Conservation (phyloP, 2,113 vertebrate genomes). For the Upupa epops region DNA sequence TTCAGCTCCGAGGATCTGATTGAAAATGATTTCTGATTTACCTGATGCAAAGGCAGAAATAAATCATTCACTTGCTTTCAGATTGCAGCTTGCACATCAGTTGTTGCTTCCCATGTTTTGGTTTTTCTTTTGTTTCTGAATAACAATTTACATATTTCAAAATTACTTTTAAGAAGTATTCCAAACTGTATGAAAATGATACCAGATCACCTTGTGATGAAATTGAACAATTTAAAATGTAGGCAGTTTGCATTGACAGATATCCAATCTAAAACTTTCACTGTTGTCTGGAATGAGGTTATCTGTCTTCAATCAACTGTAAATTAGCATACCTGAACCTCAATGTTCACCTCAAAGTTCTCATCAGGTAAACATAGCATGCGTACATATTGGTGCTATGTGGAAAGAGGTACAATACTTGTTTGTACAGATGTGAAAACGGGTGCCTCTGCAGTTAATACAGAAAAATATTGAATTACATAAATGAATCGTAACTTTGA, state of each 20-base stretch:
- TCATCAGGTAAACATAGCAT: background rate
- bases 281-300: background rate
- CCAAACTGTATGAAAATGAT: background rate
- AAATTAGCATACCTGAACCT: background rate
- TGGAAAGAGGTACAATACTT: background rate
- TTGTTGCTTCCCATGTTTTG: background rate
- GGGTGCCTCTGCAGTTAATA: background rate
- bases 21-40: conserved; percentile 27
- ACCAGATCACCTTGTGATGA: background rate
- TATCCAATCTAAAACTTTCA: background rate
- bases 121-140: background rate
- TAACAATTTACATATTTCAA: background rate
- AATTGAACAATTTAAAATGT: background rate
- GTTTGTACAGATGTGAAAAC: background rate
- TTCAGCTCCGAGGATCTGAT: background rate
- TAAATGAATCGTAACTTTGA: conserved; percentile 29
- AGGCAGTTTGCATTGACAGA: background rate
- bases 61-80: background rate
- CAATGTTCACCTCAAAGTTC: conserved; percentile 10
- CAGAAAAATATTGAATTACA: background rate
- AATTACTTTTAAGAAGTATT: background rate
- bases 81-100: background rate
- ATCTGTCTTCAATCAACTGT: background rate
- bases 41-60: background rate
- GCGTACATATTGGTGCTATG: background rate